Evolutionary conservation across 2,797 vertebrate species (phyloP).

Genomic region (Rhyacichthys aspro): DNA sequence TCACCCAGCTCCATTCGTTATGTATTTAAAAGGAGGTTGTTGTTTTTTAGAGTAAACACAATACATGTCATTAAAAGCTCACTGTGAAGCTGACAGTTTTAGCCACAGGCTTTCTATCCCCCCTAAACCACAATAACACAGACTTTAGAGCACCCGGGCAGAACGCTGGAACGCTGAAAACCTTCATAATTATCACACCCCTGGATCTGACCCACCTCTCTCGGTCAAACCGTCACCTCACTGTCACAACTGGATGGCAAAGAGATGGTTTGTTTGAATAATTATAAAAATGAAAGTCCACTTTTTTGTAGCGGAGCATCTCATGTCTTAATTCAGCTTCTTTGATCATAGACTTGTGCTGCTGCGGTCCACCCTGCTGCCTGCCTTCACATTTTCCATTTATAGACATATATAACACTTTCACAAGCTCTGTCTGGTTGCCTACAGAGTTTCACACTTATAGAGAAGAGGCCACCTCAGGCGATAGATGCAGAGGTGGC

Average conservation of each 20-base stretch:
- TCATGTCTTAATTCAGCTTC: conserved; percentile 16
- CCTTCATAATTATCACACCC: conserved; percentile 18
- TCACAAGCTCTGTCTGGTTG: background rate
- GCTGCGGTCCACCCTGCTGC: conserved; percentile 16
- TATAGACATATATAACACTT: conserved; percentile 3
- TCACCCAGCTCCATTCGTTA: conserved; percentile 2
- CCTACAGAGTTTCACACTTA: background rate
- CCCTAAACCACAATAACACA: conserved; percentile 8
- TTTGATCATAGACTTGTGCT: conserved; percentile 30
- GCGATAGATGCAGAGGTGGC: too few relatives aligned
- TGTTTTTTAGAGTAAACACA: conserved; percentile 4
- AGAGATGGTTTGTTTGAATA: background rate
- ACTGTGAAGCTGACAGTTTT: conserved; percentile 8
- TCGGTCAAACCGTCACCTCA: conserved; percentile 14
- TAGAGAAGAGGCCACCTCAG: too few relatives aligned
- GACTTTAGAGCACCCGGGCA: conserved; percentile 7
- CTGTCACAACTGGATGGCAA: background rate
- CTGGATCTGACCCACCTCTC: background rate
- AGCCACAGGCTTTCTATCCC: conserved; percentile 6
- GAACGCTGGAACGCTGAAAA: conserved; percentile 13
- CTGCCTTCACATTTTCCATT: conserved; percentile 17
- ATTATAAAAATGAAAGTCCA: background rate
- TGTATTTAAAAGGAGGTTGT: conserved; percentile 4
- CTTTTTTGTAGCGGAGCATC: background rate
- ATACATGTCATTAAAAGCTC: conserved; percentile 9